A percentile compares a stretch with the other conserved stretches of the same genome.
These are phyloP conservation scores for Pseudobourletiella spinata DNA, from an alignment of 1,140 invertebrate species.

Conservation along the genomic window DNA sequence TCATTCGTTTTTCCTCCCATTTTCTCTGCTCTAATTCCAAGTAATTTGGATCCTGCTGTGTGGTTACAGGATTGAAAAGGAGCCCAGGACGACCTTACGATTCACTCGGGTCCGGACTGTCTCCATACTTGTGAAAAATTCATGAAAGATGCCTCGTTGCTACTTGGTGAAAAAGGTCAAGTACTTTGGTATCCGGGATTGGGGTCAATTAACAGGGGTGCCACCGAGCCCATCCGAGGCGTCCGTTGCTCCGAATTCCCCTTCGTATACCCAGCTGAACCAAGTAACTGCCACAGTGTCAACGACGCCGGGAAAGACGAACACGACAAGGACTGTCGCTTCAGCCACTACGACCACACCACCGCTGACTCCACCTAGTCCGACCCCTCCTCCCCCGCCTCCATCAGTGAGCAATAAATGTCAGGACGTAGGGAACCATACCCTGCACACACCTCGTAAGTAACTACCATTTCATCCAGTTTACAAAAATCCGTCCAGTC, in stretches of 20 bases:
- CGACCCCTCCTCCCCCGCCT: not conserved
- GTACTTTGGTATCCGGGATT: slow-evolving; percentile 32
- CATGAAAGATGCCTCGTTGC: slow-evolving; percentile 34
- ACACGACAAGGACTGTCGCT: not conserved
- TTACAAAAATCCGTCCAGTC: too few relatives aligned
- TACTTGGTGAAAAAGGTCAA: slow-evolving; percentile 37
- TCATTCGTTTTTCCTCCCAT: too few relatives aligned
- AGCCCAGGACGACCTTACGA: not conserved
- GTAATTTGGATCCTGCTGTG: too few relatives aligned
- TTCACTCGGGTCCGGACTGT: not conserved
- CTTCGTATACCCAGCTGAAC: not conserved
- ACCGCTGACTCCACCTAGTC: not conserved
- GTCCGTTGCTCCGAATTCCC: slow-evolving; percentile 31
- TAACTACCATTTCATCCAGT: too few relatives aligned
- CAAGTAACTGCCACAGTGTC: not conserved
- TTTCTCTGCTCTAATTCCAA: too few relatives aligned
- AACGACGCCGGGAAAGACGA: not conserved
- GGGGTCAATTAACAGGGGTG: slow-evolving; percentile 25
- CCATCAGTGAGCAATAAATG: not conserved
- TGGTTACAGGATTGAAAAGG: too few relatives aligned
- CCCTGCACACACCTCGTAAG: not conserved
- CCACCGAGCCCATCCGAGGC: slow-evolving; percentile 35
- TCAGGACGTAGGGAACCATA: not conserved
- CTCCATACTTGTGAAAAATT: not conserved
- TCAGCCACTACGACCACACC: not conserved